Percentiles rank a stretch among this genome's conserved stretches.
phyloP scores from a whole-genome alignment of 2,797 vertebrate species.

The Sebastes trivittatus region DNA sequence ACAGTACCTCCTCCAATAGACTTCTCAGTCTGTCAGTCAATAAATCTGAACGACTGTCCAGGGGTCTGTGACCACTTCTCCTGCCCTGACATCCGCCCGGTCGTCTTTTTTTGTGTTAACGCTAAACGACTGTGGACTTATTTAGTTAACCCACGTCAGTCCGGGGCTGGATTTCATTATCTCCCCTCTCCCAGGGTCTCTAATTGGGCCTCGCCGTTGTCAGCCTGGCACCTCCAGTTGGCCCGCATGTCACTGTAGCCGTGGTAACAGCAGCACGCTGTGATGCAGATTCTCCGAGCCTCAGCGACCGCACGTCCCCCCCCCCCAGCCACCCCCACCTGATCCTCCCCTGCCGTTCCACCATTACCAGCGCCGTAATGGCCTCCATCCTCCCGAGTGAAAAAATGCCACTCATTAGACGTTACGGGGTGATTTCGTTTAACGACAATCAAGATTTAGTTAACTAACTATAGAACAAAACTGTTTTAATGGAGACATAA shows the following conservation, averaged over 20 bases:
- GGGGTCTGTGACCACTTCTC: constrained; percentile 43
- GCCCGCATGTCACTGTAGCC: constrained; percentile 76
- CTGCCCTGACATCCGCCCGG: constrained; percentile 41
- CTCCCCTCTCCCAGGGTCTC: constrained; percentile 75
- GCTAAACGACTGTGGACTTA: constrained; percentile 73
- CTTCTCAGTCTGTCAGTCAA: constrained; percentile 26
- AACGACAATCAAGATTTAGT: constrained; percentile 36
- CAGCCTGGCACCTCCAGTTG: constrained; percentile 79
- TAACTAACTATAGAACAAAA: background rate
- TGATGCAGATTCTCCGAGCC: constrained; percentile 65
- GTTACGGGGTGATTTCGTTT: constrained; percentile 48
- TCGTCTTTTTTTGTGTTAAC: constrained; percentile 64
- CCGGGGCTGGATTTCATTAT: constrained; percentile 77
- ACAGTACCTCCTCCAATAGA: background rate
- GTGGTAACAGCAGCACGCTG: constrained; percentile 81
- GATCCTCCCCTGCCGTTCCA: constrained; percentile 32
- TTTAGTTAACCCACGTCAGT: constrained; percentile 80
- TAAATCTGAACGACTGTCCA: constrained; percentile 31
- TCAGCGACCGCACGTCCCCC: constrained; percentile 38
- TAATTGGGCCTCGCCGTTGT: constrained; percentile 82
- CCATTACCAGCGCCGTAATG: constrained; percentile 56
- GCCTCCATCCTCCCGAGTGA: constrained; percentile 49
- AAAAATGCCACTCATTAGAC: constrained; percentile 59
- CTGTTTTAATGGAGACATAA: background rate
- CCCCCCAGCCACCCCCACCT: constrained; percentile 33